These are phyloP conservation scores for Ophioninae sp. DNA, from an alignment of 2,888 invertebrate genomes.

Conservation along the genomic window DNA sequence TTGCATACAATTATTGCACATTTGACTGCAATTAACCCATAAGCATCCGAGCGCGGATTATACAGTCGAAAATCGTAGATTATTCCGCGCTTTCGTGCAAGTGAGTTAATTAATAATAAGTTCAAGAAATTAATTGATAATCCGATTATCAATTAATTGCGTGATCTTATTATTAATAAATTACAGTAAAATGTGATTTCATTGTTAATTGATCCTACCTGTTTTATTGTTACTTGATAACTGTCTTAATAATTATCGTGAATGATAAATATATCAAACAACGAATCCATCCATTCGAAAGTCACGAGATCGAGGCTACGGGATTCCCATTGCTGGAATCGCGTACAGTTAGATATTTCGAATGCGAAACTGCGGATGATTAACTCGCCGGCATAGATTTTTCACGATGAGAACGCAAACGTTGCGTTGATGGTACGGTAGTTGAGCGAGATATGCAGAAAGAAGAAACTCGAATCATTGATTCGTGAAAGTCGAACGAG, in stretches of 20 bases:
- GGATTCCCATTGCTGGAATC: slow-evolving; percentile 23
- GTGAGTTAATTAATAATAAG: too few relatives aligned
- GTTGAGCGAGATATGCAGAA: neutral
- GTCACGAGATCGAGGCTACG: slow-evolving; percentile 66
- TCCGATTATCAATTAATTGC: too few relatives aligned
- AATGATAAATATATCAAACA: neutral
- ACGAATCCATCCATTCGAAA: slow-evolving; percentile 2
- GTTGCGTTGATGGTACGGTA: neutral
- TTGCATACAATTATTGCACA: too few relatives aligned
- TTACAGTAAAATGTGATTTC: too few relatives aligned
- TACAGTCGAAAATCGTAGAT: too few relatives aligned
- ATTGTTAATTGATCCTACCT: too few relatives aligned
- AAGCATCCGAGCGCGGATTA: too few relatives aligned
- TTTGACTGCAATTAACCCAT: too few relatives aligned
- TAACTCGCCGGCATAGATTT: slow-evolving; percentile 11
- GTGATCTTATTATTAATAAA: too few relatives aligned
- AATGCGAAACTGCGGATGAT: neutral
- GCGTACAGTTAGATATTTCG: neutral
- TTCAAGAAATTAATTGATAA: too few relatives aligned
- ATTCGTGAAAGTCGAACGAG: slow-evolving; percentile 64
- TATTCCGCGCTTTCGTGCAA: too few relatives aligned
- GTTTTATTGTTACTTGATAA: neutral
- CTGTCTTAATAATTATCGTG: neutral
- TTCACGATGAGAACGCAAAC: slow-evolving; percentile 7
- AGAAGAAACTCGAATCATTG: slow-evolving; percentile 55